These are phyloP conservation scores for Phaonia tiefii DNA, from an alignment of 2,888 invertebrate species.

Conservation along the genomic window DNA sequence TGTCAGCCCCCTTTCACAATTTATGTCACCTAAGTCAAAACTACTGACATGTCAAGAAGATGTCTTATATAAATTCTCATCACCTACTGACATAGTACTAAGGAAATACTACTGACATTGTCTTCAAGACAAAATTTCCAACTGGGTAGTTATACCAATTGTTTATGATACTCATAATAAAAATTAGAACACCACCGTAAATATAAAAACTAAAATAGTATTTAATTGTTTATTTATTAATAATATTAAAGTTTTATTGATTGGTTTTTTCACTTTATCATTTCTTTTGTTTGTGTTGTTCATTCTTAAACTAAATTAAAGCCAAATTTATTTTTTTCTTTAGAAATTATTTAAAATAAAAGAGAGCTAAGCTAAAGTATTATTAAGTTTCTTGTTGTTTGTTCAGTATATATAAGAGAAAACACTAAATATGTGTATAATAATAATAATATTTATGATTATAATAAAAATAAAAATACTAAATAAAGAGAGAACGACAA, in stretches of 20 bases:
- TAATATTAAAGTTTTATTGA: conserved; percentile 35
- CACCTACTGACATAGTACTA: too few species aligned
- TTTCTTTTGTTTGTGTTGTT: conserved; percentile 37
- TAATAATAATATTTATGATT: conserved; percentile 3
- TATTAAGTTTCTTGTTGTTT: conserved; percentile 33
- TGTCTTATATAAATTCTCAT: too few species aligned
- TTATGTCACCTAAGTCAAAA: too few species aligned
- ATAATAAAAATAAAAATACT: conserved; percentile 22
- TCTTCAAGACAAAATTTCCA: too few species aligned
- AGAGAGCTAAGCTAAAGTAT: conserved; percentile 60
- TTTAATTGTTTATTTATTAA: conserved; percentile 37
- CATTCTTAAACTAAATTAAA: conserved; percentile 61
- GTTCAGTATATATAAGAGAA: conserved; percentile 29
- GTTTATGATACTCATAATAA: too few species aligned
- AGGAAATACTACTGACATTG: too few species aligned
- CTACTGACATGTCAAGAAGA: too few species aligned
- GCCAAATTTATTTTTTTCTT: conserved; percentile 41
- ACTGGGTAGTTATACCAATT: too few species aligned
- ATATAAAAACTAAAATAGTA: conserved; percentile 31
- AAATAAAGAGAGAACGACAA: conserved; percentile 19
- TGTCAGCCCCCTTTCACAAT: too few species aligned
- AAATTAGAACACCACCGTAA: too few species aligned
- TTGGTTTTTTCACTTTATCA: conserved; percentile 26
- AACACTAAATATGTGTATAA: background rate
- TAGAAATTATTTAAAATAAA: conserved; percentile 41